Conservation (phyloP, 2,888 invertebrate genomes). For the Polymixis flavicincta region DNA sequence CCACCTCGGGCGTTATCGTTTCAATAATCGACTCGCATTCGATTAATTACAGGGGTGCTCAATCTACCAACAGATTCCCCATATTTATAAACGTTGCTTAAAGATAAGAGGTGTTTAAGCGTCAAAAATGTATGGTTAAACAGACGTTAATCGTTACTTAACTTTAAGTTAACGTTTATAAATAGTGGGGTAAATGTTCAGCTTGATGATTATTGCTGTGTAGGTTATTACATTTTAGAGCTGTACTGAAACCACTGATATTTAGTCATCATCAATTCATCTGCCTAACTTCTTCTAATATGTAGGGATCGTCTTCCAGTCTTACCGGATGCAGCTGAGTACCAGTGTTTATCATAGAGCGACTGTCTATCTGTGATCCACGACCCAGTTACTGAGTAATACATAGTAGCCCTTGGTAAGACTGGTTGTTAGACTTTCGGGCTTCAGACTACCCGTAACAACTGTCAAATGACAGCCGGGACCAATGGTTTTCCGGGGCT, state of each 20-base stretch:
- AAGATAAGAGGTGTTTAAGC: no score
- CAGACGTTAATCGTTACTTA: no score
- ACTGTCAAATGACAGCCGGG: not conserved
- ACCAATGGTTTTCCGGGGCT: not conserved
- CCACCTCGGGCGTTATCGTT: constrained; percentile 37
- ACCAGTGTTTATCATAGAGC: not conserved
- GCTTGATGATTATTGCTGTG: not conserved
- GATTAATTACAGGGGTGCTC: constrained; percentile 31
- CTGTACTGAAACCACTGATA: not conserved
- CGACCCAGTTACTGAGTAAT: not conserved
- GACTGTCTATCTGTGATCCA: not conserved
- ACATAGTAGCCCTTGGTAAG: not conserved
- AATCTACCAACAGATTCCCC: not conserved
- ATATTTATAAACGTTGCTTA: not conserved
- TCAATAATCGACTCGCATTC: constrained; percentile 37
- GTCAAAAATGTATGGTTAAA: no score
- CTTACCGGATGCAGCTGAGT: not conserved
- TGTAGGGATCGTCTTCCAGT: not conserved
- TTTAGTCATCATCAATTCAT: not conserved
- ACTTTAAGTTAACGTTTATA: no score
- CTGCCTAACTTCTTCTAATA: not conserved
- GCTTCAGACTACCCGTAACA: not conserved
- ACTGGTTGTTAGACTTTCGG: not conserved
- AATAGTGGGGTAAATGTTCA: no score
- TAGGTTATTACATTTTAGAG: not conserved